Evolutionary conservation across 2,113 vertebrate species (phyloP).

Genomic region (Gallinago media): DNA sequence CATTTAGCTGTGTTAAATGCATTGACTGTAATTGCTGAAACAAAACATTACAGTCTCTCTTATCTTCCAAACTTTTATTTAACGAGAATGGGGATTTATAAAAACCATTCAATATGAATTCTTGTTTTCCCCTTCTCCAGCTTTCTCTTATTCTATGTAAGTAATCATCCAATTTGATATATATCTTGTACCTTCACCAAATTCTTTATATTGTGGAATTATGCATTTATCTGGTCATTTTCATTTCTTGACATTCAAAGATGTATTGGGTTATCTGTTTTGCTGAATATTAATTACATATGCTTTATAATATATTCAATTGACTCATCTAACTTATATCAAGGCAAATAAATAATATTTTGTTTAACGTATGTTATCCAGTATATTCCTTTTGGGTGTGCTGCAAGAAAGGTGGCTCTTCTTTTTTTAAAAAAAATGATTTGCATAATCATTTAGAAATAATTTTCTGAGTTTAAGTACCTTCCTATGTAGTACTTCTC

Average conservation of each 20-base stretch:
- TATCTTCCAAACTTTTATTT: not conserved
- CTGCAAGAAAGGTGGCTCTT: not conserved
- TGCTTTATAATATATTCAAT: not conserved
- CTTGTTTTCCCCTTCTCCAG: not conserved
- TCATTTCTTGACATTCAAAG: not conserved
- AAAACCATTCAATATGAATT: not conserved
- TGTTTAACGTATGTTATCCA: not conserved
- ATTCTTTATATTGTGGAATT: not conserved
- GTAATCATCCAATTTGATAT: not conserved
- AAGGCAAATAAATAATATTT: not conserved
- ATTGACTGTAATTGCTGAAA: not conserved
- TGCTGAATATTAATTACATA: not conserved
- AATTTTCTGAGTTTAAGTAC: conserved; percentile 4
- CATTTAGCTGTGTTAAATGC: not conserved
- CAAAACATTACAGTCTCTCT: not conserved
- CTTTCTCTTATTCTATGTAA: not conserved
- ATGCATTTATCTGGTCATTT: not conserved
- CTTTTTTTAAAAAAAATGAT: not conserved
- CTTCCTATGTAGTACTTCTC: not conserved
- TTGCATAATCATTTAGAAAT: conserved; percentile 25
- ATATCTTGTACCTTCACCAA: not conserved
- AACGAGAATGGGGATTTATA: not conserved
- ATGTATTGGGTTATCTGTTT: not conserved
- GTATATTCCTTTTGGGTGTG: not conserved
- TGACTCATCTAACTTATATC: not conserved